Evolutionary conservation across 2,888 invertebrate species (phyloP).

Genomic region (Liodrosophila aerea): DNA sequence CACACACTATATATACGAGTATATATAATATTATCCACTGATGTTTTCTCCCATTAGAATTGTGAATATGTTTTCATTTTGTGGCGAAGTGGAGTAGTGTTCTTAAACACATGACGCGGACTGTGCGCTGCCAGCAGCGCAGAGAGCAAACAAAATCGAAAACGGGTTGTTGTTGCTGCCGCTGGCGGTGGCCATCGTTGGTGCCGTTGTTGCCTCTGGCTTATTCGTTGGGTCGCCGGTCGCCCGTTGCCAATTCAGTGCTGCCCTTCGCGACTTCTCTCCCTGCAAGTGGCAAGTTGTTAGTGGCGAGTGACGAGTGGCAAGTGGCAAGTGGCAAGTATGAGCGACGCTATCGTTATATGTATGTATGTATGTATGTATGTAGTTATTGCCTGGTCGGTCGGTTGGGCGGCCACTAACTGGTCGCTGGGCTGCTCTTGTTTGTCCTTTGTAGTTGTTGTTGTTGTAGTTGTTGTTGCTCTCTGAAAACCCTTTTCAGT

Average conservation of each 20-base stretch:
- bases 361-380: conserved; percentile 7
- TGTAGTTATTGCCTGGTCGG: conserved; percentile 18
- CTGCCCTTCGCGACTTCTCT: conserved; percentile 3
- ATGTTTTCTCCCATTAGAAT: too few relatives aligned
- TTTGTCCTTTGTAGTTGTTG: conserved; percentile 26
- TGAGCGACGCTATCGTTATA: conserved; percentile 9
- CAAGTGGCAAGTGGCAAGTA: conserved; percentile 9
- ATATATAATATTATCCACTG: too few relatives aligned
- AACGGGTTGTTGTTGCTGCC: conserved; percentile 63
- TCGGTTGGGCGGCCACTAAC: conserved; percentile 41
- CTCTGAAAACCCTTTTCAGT: conserved; percentile 67
- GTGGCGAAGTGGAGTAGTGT: too few relatives aligned
- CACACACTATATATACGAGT: too few relatives aligned
- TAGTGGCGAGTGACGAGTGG: conserved; percentile 24
- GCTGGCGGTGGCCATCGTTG: conserved; percentile 27
- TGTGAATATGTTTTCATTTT: too few relatives aligned
- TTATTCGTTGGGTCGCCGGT: conserved; percentile 16
- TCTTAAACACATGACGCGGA: conserved; percentile 15
- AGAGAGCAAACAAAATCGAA: conserved; percentile 66
- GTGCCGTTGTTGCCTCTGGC: conserved; percentile 25
- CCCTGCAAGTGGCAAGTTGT: conserved; percentile 1
- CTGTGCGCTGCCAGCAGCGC: conserved; percentile 35
- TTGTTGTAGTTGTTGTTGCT: conserved; percentile 36
- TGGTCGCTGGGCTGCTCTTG: conserved; percentile 33
- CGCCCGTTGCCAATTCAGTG: too few relatives aligned